phyloP scores from a whole-genome alignment of 2,113 vertebrate genomes.

The Myodes glareolus region DNA sequence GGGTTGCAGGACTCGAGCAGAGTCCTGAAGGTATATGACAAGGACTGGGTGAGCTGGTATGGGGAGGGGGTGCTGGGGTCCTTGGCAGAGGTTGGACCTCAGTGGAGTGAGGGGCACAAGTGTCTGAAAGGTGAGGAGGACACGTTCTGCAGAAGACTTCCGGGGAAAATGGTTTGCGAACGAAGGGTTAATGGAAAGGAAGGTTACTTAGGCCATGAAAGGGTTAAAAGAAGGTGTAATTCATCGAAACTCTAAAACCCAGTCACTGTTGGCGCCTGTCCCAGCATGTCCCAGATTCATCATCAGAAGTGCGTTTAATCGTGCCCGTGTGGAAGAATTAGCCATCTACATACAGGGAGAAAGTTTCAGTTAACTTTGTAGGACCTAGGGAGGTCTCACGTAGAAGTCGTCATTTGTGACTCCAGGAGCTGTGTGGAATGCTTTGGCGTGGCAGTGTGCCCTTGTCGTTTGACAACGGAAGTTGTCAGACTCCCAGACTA shows the following conservation, averaged over 20 bases:
- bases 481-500: background rate
- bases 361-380: slow-evolving; percentile 41
- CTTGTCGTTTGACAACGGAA: background rate
- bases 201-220: background rate
- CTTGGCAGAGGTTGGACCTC: background rate
- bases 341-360: background rate
- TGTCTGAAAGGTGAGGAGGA: background rate
- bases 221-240: slow-evolving; percentile 82
- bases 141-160: background rate
- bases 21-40: background rate
- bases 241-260: slow-evolving; percentile 66
- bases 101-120: background rate
- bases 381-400: background rate
- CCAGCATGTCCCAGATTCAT: slow-evolving; percentile 73
- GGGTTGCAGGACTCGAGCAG: background rate
- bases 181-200: background rate
- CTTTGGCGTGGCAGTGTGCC: background rate
- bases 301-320: slow-evolving; percentile 69
- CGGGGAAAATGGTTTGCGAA: background rate
- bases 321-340: slow-evolving; percentile 57
- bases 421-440: slow-evolving; percentile 8
- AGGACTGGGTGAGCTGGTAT: background rate
- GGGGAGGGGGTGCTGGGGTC: background rate
- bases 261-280: slow-evolving; percentile 72
- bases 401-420: background rate